Base-by-base conservation (phyloP, 1,140 invertebrate species). In the Philopotamus ludificatus region DNA sequence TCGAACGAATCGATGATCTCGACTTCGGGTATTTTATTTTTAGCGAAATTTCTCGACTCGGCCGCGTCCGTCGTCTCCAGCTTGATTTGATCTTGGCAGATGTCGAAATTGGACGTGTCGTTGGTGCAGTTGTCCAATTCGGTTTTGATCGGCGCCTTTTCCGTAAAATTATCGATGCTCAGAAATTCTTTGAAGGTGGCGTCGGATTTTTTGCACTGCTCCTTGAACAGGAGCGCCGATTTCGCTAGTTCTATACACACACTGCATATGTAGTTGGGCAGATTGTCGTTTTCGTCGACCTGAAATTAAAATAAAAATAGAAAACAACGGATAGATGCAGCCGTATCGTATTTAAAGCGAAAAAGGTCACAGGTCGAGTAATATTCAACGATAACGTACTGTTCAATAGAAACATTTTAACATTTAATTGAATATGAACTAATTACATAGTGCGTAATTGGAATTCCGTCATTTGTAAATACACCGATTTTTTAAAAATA, bases 241-340 rank as follows among this genome's bases (percentile, higher is more conserved):
- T 68, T 49, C 2, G 62, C 62, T 4, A 55, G 39, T 2, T 23
- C 34, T 15, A 68, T 61, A 34, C 66, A 68, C 10, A 41, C 16
- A 12, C 22, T 16, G 41, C 66, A 68, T 18, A 68, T 65, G 22
- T 65, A 49, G 4, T 68, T 44, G 7, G 66, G 66, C 0, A 68
- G 51, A 12, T 53, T 42, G 21, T 68, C 66, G 41, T 55, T 68
- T 28, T 60, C 54, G 10, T 57, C 61, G n/a, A 67, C 57, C 66
- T 67, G 26, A 10, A 59, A 58, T n/a, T n/a, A 54, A 26, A 47
- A 47, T 15, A 47, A 47, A 47, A 47, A 9, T 47, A 34, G 28
- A n/a, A n/a, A n/a, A n/a, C n/a, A n/a, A n/a, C n/a, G n/a, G n/a
- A n/a, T n/a, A n/a, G n/a, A n/a, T n/a, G n/a, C n/a, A n/a, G n/a